Evolutionary conservation across 2,888 invertebrate species (phyloP).

Genomic region (Xestia ashworthii): DNA sequence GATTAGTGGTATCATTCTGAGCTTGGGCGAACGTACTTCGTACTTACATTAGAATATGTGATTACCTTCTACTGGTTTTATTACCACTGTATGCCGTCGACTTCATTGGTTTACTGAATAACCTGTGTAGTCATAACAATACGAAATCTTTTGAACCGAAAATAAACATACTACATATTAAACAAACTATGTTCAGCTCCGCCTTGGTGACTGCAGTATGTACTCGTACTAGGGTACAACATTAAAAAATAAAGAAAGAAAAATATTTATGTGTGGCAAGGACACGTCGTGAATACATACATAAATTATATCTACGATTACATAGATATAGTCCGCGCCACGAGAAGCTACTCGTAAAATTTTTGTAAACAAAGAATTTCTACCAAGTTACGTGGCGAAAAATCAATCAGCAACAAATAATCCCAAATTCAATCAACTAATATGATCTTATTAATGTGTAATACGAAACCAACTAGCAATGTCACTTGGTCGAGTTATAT

Average conservation of each 20-base stretch:
- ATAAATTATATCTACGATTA: not conserved
- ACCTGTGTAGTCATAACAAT: not conserved
- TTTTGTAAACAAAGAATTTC: too few species aligned
- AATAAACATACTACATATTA: not conserved
- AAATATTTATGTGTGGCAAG: not conserved
- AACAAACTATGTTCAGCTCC: not conserved
- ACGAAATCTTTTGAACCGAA: not conserved
- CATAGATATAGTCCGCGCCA: too few species aligned
- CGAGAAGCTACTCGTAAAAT: too few species aligned
- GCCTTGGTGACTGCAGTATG: not conserved
- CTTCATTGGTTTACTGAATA: not conserved
- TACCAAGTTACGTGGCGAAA: too few species aligned
- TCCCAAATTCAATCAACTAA: too few species aligned
- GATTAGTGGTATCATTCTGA: not conserved
- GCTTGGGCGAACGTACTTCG: not conserved
- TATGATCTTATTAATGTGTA: too few species aligned
- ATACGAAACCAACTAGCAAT: too few species aligned
- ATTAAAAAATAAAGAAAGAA: not conserved
- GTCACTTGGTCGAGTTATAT: too few species aligned
- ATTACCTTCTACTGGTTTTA: not conserved
- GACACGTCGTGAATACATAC: not conserved
- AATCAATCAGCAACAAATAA: too few species aligned
- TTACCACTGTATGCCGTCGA: not conserved
- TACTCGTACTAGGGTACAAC: too few species aligned
- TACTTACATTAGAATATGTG: not conserved